Base-by-base conservation (phyloP, 1,140 invertebrate genomes). In the Telenomus remus region DNA sequence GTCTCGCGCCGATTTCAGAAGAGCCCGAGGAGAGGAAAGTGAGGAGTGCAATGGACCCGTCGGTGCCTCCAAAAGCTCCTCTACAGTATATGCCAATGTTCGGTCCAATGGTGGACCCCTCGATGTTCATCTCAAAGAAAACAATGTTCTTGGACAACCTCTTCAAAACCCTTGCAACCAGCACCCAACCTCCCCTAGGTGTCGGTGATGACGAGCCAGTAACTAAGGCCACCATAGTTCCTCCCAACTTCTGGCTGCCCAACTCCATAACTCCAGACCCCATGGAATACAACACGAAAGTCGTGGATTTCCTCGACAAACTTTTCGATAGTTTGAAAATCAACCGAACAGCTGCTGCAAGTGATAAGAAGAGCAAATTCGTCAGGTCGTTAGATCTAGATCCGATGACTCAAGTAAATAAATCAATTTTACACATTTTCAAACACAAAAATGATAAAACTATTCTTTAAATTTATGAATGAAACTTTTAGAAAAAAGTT, bases 211-310 rank as follows among this genome's bases (percentile, higher is more conserved):
- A 79, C 7, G 16, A 60, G 10, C 77, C 82, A 12, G 37, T 72
- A 37, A 70, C 80, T 0, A 86, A 85, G 61, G 82, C 80, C 12
- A 85, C 84, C 0, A 83, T 86, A 11, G 86, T 87, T 6, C 83
- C 86, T 12, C 79, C 86, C 0, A 76, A 78, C 35, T 88, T 85
- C 34, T 88, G 87, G 87, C 12, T 83, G 3, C 85, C 86, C 12
- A 80, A 78, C 14, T 76, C 81, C 0, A 42, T 84, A 3, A 79
- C 85, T 11, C 82, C 84, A 2, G 74, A 48, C 4, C 83, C 86
- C 14, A 78, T 72, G 27, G 84, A 86, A 27, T 88, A 88, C 15
- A 80, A 70, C 9, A 50, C 77, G 0, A 87, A 88, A 48, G 84
- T 88, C 1, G 70, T 68, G 1, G 43, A 73, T 0, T 88, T 87